Base-by-base conservation (phyloP, 2,888 invertebrate species). In the Liopterus haemorrhoidalis region DNA sequence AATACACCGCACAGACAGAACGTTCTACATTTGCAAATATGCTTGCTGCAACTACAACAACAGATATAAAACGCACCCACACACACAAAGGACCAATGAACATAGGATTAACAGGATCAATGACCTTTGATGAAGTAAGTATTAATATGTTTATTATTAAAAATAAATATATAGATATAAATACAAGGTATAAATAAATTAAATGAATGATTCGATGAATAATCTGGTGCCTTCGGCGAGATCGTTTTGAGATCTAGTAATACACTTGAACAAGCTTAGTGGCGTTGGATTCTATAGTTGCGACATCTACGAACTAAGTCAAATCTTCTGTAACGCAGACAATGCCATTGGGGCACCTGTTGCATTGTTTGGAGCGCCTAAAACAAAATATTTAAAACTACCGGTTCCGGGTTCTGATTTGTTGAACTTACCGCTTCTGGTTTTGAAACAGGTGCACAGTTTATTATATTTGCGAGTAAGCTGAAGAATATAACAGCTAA, bases 331-430 rank as follows among this genome's bases (percentile, higher is more conserved):
- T 87, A 87, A 53, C 87, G 74, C 67, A 87, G 74, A 65, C 87
- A 88, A 64, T 88, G 87, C 85, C 85, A 87, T 62, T 87, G 87
- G 1, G 88, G 87, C 47, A 87, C 78, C 66, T 85, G 79, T 51
- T 79, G 73, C 84, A 87, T 85, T 24, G 76, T 75, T 54, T 83
- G 79, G 37, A 82, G 68, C 24, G 82, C 80, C 77, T 87, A 52
- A 54, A 41, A 41, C 37, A 49, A 41, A 30, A 30, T 30, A 30
- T 30, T 4, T 11, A 4, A 31, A 11, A 4, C 12, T 12, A 31
- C 5, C 5, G 3, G n/a, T n/a, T n/a, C n/a, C n/a, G n/a, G n/a
- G n/a, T n/a, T n/a, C n/a, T n/a, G n/a, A n/a, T n/a, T n/a, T n/a
- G n/a, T n/a, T n/a, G n/a, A n/a, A 51, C 54, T 56, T 41, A 56